Evolutionary conservation across 2,113 vertebrate genomes (phyloP).

Genomic region (Orycteropus afer): DNA sequence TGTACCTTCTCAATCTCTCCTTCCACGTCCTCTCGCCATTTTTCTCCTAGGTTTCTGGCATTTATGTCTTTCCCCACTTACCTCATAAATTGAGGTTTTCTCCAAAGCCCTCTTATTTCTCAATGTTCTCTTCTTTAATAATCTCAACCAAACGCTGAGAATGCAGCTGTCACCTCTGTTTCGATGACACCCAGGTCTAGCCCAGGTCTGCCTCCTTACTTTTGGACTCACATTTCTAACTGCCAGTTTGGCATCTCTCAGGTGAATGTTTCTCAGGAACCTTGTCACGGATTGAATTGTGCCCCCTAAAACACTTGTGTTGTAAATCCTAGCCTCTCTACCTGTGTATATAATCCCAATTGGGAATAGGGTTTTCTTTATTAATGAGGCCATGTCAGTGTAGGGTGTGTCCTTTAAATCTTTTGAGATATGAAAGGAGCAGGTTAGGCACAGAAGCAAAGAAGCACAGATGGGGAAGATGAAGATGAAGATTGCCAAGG

Average conservation of each 20-base stretch:
- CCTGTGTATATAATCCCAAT: not conserved
- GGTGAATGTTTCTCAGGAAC: not conserved
- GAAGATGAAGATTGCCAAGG: not conserved
- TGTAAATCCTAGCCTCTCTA: not conserved
- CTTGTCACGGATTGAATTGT: not conserved
- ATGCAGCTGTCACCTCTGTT: not conserved
- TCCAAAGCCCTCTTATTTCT: not conserved
- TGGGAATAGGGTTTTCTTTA: not conserved
- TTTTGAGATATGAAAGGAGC: not conserved
- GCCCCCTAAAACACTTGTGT: not conserved
- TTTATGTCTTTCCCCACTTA: not conserved
- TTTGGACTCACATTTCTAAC: not conserved
- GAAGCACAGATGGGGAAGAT: not conserved
- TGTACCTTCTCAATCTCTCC: not conserved
- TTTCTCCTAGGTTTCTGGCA: not conserved
- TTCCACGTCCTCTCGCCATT: not conserved
- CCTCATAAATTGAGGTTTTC: not conserved
- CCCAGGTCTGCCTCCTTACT: not conserved
- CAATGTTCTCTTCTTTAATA: not conserved
- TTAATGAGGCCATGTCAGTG: not conserved
- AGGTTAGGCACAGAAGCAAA: not conserved
- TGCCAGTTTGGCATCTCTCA: not conserved
- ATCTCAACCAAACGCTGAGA: conserved; percentile 23
- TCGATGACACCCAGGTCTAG: not conserved
- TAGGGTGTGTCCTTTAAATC: not conserved